Evolutionary conservation across 2,888 invertebrate species (phyloP).

Genomic region (Dolichomitus sp.): DNA sequence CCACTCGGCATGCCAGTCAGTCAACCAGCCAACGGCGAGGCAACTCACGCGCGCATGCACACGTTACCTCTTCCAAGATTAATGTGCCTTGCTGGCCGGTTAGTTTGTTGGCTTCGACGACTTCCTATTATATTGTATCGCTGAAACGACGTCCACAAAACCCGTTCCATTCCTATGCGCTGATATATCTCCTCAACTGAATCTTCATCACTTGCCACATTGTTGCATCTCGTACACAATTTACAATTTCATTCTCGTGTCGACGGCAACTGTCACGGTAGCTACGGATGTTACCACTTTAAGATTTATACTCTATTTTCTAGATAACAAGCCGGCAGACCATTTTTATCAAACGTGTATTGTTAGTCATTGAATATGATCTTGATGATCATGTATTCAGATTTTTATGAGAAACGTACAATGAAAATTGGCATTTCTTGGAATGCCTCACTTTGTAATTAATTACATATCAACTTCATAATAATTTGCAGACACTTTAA

Average conservation of each 20-base stretch:
- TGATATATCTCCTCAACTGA: constrained; percentile 22
- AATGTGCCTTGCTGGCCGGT: constrained; percentile 41
- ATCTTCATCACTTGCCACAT: constrained; percentile 18
- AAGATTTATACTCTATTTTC: neutral
- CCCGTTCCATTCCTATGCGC: neutral
- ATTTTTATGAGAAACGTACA: too few relatives aligned
- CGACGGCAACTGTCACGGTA: neutral
- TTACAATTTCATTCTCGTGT: constrained; percentile 24
- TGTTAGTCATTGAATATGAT: neutral
- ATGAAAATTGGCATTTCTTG: too few relatives aligned
- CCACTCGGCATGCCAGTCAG: constrained; percentile 42
- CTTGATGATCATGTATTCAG: too few relatives aligned
- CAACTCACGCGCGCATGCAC: constrained; percentile 37
- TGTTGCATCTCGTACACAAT: constrained; percentile 1
- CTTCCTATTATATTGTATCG: constrained; percentile 29
- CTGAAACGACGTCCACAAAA: constrained; percentile 14
- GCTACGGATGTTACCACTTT: neutral
- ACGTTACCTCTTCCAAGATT: constrained; percentile 42
- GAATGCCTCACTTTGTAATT: too few relatives aligned
- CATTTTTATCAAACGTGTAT: neutral
- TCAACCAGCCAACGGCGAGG: constrained; percentile 28
- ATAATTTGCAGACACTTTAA: too few relatives aligned
- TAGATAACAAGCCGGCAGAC: neutral
- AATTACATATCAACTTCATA: too few relatives aligned
- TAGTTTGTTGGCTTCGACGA: constrained; percentile 25